These are phyloP conservation scores for Yponomeuta cagnagella DNA, from an alignment of 2,888 invertebrate genomes.

Conservation along the genomic window DNA sequence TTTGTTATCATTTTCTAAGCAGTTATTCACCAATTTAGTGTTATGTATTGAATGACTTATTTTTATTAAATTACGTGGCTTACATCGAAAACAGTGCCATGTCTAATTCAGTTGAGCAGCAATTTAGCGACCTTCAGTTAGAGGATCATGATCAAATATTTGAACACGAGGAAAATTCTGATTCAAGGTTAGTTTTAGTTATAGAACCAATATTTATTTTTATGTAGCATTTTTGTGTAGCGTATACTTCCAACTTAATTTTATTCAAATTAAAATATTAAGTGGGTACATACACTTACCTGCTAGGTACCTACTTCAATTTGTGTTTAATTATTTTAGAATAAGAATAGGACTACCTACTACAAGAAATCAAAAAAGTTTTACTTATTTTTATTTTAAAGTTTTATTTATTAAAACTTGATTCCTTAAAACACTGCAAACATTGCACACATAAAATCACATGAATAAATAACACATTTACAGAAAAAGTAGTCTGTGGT, in stretches of 20 bases:
- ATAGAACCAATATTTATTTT: background rate
- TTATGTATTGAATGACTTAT: background rate
- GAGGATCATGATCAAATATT: constrained; percentile 85
- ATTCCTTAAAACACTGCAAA: too few species aligned
- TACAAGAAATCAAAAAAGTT: too few species aligned
- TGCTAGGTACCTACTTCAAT: too few species aligned
- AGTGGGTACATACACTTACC: too few species aligned
- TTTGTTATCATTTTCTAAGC: too few species aligned
- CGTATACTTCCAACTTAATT: background rate
- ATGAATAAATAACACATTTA: too few species aligned
- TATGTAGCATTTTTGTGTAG: background rate
- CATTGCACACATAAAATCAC: too few species aligned
- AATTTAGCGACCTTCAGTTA: constrained; percentile 81
- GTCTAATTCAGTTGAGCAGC: constrained; percentile 77
- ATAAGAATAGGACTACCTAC: too few species aligned
- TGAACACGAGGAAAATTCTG: constrained; percentile 78
- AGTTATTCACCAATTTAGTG: background rate
- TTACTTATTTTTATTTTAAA: too few species aligned
- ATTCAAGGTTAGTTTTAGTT: constrained; percentile 74
- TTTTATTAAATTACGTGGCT: background rate
- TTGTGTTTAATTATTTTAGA: too few species aligned
- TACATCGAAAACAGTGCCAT: constrained; percentile 38
- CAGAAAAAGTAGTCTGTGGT: too few species aligned
- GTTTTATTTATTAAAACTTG: too few species aligned
- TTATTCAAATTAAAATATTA: background rate